Evolutionary conservation across 1,140 invertebrate species (phyloP), one percentile per base, ranked within the genome.

Genomic region (Danaus melanippus): DNA sequence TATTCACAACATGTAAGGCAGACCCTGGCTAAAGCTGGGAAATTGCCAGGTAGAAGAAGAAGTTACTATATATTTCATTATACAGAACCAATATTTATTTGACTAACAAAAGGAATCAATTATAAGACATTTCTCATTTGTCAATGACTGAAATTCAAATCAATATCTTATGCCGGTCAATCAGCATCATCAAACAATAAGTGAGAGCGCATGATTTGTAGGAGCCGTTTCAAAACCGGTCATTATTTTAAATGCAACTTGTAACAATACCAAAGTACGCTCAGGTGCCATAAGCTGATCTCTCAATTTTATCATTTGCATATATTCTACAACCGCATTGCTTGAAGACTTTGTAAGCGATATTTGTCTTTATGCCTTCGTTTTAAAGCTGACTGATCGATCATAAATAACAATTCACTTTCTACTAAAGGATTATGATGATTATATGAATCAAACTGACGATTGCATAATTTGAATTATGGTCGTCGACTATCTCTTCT

Each of bases 291-390:
- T 48, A 54, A 54, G 52, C 50, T 48, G 58, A 64, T 55, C 46
- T 46, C 55, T 64, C 58, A 58, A 60, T 55, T 54, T 56, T 55
- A 43, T 15, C 7, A 58, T 64, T 64, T 57, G 58, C 58, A 64
- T 64, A 58, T 11, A 56, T 64, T 58, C 55, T 52, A 60, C 60
- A 55, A 58, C 12, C 40, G 21, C 6, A 45, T 52, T 44, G 12
- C 15, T 12, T n/a, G 7, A 10, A 9, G 9, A 40, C 8, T 17
- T 8, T 21, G 40, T 10, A 12, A 21, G 21, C 32, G 32, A 57
- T 43, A 12, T 45, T 59, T 45, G 21, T 10, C 32, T 59, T 59
- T 53, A 42, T 45, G 42, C 10, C 1, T 15, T 39, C 10, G 17
- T 10, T 11, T 17, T 52, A 53, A 45, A 44, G 17, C 11, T 39